Evolutionary conservation across 2,797 vertebrate species (phyloP), one percentile per base, ranked within the genome.

Genomic region (Australoheros facetus): DNA sequence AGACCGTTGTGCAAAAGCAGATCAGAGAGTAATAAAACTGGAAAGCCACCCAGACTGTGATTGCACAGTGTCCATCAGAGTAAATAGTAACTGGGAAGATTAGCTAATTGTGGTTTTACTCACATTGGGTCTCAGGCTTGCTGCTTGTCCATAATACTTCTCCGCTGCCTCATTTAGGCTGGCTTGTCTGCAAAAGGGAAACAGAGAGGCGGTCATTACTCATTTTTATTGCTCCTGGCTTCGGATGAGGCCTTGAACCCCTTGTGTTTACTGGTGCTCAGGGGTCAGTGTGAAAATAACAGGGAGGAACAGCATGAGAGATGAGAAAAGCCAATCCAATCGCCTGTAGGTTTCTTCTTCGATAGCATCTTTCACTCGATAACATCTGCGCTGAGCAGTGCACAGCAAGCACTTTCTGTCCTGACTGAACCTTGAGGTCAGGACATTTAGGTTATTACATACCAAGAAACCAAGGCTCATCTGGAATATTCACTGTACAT

Each of bases 91-190:
- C 37, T 54, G 56, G 71, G 73, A 71, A 71, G 76, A 85, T 89
- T 86, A 83, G 84, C 42, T 79, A 37, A 57, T 60, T 66, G 55
- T 34, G 62, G 66, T 88, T 75, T 42, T 95, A 98, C 98, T 99
- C 95, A 99, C 98, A 62, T 98, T 96, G 78, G 98, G 97, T 95
- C 98, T 97, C 87, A 99, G 94, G 84, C 87, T 96, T 4, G 98
- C 98, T 55, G 98, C 98, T 94, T 96, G 96, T 93, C 97, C 95
- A 21, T 99, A 99, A 92, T 98, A 98, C 88, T 96, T 97, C 94
- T 99, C 98, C 0, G 98, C 98, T 81, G 97, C 98, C 90, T 98
- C 97, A 71, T 99, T 99, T 81, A 99, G 97, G 94, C 97, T 99
- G 87, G 98, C 98, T 96, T 99, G 98, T 94, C 98, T 99, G 92